Percentiles rank a stretch among this genome's conserved stretches.
phyloP scores from a whole-genome alignment of 2,888 invertebrate species.

The Punctoribates punctum region DNA sequence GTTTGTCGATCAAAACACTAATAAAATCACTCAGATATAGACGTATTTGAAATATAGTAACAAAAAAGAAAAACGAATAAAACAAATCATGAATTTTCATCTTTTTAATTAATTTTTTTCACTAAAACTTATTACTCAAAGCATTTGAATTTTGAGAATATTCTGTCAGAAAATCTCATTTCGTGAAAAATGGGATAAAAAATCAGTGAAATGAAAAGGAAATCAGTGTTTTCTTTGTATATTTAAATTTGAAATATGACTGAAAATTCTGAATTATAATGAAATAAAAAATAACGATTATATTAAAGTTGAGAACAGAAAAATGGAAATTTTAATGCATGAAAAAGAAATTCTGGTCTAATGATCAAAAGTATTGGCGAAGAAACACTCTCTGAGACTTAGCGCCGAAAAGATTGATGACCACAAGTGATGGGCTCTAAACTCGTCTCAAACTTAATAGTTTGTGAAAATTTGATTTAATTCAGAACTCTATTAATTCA shows the following conservation, averaged over 20 bases:
- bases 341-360: not conserved
- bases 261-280: not conserved
- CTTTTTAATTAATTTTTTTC: too few species aligned
- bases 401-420: not conserved
- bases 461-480: not conserved
- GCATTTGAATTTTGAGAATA: too few species aligned
- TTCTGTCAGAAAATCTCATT: too few species aligned
- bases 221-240: not conserved
- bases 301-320: too few species aligned
- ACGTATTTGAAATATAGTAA: too few species aligned
- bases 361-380: not conserved
- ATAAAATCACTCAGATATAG: too few species aligned
- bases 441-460: not conserved
- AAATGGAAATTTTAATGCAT: too few species aligned
- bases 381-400: not conserved
- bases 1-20: too few species aligned
- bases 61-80: too few species aligned
- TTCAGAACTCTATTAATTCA: not conserved
- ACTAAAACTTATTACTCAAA: too few species aligned
- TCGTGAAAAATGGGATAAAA: not conserved
- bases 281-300: too few species aligned
- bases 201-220: not conserved
- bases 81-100: too few species aligned
- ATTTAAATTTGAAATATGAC: slow-evolving; percentile 1
- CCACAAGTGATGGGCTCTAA: not conserved